Conservation (phyloP, 2,888 invertebrate species). For the Ectemnius cavifrons region DNA sequence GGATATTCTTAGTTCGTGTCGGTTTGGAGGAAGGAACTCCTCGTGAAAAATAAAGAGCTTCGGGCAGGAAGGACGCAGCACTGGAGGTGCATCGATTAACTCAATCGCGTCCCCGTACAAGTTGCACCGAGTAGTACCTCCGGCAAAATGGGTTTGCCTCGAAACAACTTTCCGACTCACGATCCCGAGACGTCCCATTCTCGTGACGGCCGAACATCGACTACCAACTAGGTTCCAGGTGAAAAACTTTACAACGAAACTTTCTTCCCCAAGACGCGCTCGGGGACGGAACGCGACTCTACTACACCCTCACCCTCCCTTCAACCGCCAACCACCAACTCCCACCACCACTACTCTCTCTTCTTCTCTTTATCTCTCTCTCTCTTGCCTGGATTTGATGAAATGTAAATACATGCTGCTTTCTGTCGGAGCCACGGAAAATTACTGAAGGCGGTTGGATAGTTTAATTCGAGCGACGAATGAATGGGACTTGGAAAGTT, state of each 20-base stretch:
- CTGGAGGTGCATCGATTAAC: slow-evolving; percentile 17
- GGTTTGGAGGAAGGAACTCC: too few species aligned
- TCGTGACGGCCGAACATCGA: background rate
- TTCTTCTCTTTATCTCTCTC: background rate
- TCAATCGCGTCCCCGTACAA: slow-evolving; percentile 31
- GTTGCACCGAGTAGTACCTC: slow-evolving; percentile 10
- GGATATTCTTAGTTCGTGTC: too few species aligned
- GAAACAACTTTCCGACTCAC: slow-evolving; percentile 31
- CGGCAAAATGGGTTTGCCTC: slow-evolving; percentile 31
- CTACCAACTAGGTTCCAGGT: slow-evolving; percentile 19
- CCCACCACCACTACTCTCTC: too few species aligned
- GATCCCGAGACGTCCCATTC: background rate
- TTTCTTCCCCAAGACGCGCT: slow-evolving; percentile 11
- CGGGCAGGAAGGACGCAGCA: too few species aligned
- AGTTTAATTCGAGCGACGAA: slow-evolving; percentile 28
- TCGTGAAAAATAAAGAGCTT: too few species aligned
- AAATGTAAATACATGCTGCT: slow-evolving; percentile 37
- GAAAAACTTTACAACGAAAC: slow-evolving; percentile 32
- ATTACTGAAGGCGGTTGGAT: slow-evolving; percentile 15
- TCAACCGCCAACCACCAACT: too few species aligned
- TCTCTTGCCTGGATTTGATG: slow-evolving; percentile 26
- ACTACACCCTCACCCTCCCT: too few species aligned
- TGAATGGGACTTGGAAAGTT: slow-evolving; percentile 24
- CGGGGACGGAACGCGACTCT: background rate
- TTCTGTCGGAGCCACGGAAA: slow-evolving; percentile 20